Base-by-base conservation (phyloP, 2,888 invertebrate genomes). In the Anodontia alba region DNA sequence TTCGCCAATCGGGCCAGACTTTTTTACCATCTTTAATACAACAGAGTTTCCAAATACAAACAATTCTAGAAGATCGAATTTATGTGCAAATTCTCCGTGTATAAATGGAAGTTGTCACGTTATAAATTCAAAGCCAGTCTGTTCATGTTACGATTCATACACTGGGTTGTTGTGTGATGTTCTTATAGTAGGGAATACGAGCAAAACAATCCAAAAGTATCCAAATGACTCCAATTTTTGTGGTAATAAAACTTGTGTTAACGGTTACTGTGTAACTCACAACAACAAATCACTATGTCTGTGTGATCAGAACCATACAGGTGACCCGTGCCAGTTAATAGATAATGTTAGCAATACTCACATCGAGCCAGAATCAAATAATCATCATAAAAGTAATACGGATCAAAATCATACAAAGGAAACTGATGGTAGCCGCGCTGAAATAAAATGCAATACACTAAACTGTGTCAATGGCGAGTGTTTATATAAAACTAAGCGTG, bases 401-500 rank as follows among this genome's bases (percentile, higher is more conserved):
- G 10, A 20, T 49, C 3, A 49, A 49, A 26, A 23, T 26, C 15
- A 46, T 46, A 20, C 46, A 46, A 46, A 20, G 46, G n/a, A 20
- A 3, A 17, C 15, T 20, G 38, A 38, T 5, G 12, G 12, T 5
- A 3, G 3, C 3, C 12, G 20, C 17, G 20, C 29, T 23, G 23
- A 26, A 12, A 57, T 26, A 3, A 57, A 72, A 3, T 73, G 73
- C 38, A 73, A 57, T 29, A 31, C 1, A 3, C 36, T 7, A 7
- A 57, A 17, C 5, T 73, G 73, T 57, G 26, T 73, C 23, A 33
- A 57, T 57, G 73, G 73, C 10, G 10, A 54, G 2, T 73, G 73
- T 49, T 8, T 36, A 3, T 33, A 29, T 3, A 8, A 49, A 12
- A 29, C 1, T n/a, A 20, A 33, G 15, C 15, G 1, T 7, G 5